Percentiles rank a stretch among this genome's conserved stretches.
Evolutionary conservation across 92 coral and sea anemone species (phyloP).

Genomic region (Palythoa grandiflora): DNA sequence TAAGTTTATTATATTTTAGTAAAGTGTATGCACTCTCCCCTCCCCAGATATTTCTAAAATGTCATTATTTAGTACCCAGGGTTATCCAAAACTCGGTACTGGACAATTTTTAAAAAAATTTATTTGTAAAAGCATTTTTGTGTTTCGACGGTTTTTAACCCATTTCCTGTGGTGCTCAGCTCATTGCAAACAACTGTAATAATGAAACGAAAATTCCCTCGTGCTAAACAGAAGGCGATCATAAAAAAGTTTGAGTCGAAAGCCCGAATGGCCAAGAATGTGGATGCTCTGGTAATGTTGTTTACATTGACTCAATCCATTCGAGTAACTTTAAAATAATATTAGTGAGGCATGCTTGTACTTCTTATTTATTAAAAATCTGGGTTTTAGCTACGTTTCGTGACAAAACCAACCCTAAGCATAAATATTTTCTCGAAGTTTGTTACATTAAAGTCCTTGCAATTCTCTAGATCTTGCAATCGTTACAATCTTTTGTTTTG

Average conservation of each 20-base stretch:
- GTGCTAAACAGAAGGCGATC: conserved; percentile 86
- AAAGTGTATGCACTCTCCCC: not conserved
- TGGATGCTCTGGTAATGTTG: conserved; percentile 84
- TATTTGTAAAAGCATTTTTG: too few species aligned
- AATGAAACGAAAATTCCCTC: conserved; percentile 93
- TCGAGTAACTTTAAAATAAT: not conserved
- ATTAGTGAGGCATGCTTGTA: not conserved
- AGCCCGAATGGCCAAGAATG: conserved; percentile 87
- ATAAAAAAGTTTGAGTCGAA: conserved; percentile 82
- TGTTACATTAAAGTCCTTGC: not conserved
- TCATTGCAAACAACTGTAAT: not conserved
- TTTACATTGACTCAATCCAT: not conserved
- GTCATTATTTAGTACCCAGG: not conserved
- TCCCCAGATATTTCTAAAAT: not conserved
- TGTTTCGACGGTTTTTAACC: not conserved
- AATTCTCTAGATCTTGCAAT: not conserved
- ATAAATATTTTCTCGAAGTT: not conserved
- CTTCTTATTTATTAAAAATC: not conserved
- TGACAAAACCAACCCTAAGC: not conserved
- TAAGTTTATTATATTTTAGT: too few species aligned
- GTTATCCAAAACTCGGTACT: not conserved
- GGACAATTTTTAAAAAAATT: too few species aligned
- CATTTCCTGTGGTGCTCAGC: not conserved
- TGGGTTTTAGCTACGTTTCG: not conserved
- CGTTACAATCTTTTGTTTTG: not conserved